Conservation (phyloP, 2,113 vertebrate species). For the Sander vitreus region DNA sequence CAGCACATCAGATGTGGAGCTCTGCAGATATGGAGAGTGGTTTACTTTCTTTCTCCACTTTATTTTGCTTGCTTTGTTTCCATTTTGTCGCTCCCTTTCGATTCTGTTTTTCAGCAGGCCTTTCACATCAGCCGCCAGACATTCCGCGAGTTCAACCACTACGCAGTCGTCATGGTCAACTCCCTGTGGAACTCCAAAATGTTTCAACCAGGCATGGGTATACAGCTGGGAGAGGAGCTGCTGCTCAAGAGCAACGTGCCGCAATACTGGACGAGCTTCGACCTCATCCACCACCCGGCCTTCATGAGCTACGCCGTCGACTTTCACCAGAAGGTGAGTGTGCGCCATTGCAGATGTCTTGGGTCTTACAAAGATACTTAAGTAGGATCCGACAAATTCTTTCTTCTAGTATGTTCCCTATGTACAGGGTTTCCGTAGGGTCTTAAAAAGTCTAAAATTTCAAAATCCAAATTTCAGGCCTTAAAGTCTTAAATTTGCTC, state of each 20-base stretch:
- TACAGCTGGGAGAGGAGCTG: slow-evolving; percentile 81
- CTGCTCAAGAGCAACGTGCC: slow-evolving; percentile 80
- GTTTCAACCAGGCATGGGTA: slow-evolving; percentile 82
- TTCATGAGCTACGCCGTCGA: slow-evolving; percentile 85
- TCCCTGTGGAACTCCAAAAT: slow-evolving; percentile 91
- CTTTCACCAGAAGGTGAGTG: slow-evolving; percentile 89
- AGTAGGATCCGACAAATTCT: no score
- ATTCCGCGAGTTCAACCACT: slow-evolving; percentile 90
- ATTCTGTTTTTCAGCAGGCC: slow-evolving; percentile 64
- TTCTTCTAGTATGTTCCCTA: no score
- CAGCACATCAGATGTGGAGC: background rate
- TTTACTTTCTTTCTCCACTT: background rate
- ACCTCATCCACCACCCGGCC: slow-evolving; percentile 91
- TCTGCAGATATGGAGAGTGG: background rate
- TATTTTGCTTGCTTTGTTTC: background rate
- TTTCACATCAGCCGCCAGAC: slow-evolving; percentile 89
- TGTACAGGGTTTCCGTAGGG: no score
- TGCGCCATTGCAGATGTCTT: background rate
- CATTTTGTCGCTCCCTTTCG: background rate
- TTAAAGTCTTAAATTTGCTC: no score
- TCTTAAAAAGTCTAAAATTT: no score
- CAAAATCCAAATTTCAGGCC: no score
- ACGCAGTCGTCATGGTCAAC: slow-evolving; percentile 88
- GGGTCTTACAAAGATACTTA: background rate
- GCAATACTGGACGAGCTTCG: slow-evolving; percentile 83